Evolutionary conservation across 2,113 vertebrate species (phyloP).

Genomic region (Prochilodus magdalenae): DNA sequence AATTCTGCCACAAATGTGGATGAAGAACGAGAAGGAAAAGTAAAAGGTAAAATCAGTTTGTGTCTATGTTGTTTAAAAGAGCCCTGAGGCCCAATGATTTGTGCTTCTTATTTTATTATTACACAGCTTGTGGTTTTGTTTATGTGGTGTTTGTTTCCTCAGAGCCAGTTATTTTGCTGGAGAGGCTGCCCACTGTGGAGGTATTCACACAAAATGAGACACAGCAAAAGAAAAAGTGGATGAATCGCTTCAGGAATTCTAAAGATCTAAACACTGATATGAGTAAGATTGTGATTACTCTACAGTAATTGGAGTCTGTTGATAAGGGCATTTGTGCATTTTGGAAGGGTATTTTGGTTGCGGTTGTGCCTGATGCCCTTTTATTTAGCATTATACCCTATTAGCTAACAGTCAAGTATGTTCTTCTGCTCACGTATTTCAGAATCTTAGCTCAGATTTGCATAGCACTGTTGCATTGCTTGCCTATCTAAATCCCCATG

Average conservation of each 20-base stretch:
- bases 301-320: too few relatives aligned
- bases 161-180: constrained; percentile 35
- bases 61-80: neutral
- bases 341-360: too few relatives aligned
- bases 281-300: neutral
- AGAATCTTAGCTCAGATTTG: too few relatives aligned
- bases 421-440: too few relatives aligned
- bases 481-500: too few relatives aligned
- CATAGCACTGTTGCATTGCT: too few relatives aligned
- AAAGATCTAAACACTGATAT: constrained; percentile 1
- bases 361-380: too few relatives aligned
- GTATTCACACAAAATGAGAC: constrained; percentile 67
- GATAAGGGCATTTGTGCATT: too few relatives aligned
- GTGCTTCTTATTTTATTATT: too few relatives aligned
- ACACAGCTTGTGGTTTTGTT: too few relatives aligned
- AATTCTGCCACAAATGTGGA: neutral
- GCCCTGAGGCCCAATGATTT: neutral
- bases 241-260: neutral
- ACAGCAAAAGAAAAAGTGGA: constrained; percentile 41
- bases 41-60: neutral
- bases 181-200: constrained; percentile 47
- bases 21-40: neutral
- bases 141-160: neutral
- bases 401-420: too few relatives aligned
- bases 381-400: too few relatives aligned